Conservation (phyloP, 2,113 vertebrate genomes). For the Cyphomyrus discorhynchus region DNA sequence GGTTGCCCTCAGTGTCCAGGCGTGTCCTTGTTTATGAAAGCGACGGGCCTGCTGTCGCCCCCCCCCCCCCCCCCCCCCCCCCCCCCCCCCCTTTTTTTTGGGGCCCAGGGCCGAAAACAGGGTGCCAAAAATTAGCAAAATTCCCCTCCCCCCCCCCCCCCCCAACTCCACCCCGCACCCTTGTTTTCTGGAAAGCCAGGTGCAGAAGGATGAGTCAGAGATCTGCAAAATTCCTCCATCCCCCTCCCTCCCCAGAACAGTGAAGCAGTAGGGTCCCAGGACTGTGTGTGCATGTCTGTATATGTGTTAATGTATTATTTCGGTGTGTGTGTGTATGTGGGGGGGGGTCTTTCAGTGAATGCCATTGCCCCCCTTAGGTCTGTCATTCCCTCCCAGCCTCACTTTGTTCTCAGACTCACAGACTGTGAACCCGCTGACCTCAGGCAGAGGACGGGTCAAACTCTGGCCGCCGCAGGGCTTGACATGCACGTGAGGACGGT, state of each 20-base stretch:
- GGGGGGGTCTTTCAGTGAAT: slow-evolving; percentile 16
- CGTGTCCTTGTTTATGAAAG: slow-evolving; percentile 58
- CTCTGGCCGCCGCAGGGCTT: not conserved
- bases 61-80: not conserved
- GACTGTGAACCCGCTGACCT: not conserved
- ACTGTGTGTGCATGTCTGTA: slow-evolving; percentile 24
- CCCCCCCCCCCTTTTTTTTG: not conserved
- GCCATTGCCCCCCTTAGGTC: not conserved
- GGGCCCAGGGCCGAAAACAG: too few relatives aligned
- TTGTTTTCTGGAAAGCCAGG: not conserved
- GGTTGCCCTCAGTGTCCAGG: slow-evolving; percentile 40
- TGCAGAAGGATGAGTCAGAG: slow-evolving; percentile 61
- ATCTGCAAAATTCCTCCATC: slow-evolving; percentile 55
- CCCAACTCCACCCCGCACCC: not conserved
- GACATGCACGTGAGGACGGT: not conserved
- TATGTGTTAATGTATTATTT: not conserved
- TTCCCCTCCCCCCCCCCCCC: not conserved
- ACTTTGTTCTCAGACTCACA: not conserved
- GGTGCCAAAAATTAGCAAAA: too few relatives aligned
- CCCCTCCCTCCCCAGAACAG: slow-evolving; percentile 44
- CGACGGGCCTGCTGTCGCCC: slow-evolving; percentile 48
- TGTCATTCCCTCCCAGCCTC: not conserved
- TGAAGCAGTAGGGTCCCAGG: slow-evolving; percentile 63
- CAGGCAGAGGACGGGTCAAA: not conserved
- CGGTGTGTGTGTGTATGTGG: not conserved